Percentiles rank a stretch among this genome's conserved stretches.
These are phyloP conservation scores for Butastur rufipennis DNA, from an alignment of 2,113 vertebrate genomes.

Conservation along the genomic window DNA sequence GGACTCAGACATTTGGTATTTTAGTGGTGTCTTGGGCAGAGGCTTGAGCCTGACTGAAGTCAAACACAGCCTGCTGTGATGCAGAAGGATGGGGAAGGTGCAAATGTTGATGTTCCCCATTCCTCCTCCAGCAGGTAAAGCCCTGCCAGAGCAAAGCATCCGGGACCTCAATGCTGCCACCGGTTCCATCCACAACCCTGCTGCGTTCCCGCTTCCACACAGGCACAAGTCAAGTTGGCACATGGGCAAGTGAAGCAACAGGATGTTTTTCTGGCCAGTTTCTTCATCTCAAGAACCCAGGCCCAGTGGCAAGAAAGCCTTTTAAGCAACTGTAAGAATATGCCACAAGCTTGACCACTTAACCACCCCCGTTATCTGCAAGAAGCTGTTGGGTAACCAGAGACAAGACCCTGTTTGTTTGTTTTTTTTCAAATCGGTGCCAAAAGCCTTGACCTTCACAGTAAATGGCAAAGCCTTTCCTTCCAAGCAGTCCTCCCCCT, in stretches of 20 bases:
- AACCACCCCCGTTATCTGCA: neutral
- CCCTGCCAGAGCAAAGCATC: neutral
- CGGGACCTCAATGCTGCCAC: rapidly evolving
- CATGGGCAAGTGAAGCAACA: neutral
- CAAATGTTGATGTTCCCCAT: rapidly evolving
- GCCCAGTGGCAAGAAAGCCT: neutral
- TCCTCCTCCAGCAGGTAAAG: neutral
- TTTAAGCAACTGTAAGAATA: neutral
- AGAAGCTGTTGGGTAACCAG: conserved; percentile 13
- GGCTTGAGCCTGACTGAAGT: neutral
- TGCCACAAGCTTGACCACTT: neutral
- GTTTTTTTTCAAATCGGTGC: neutral
- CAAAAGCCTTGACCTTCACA: neutral
- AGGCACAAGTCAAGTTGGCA: neutral
- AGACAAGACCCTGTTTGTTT: neutral
- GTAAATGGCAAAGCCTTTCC: neutral
- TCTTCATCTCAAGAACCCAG: neutral
- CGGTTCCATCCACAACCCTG: neutral
- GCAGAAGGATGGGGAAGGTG: neutral
- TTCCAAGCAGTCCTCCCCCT: neutral
- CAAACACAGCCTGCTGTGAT: rapidly evolving
- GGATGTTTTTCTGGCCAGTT: conserved; percentile 16
- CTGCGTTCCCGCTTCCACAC: neutral
- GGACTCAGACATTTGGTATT: neutral
- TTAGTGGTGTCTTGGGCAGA: neutral